phyloP scores from a whole-genome alignment of 2,797 vertebrate species.

The Calcarius lapponicus region DNA sequence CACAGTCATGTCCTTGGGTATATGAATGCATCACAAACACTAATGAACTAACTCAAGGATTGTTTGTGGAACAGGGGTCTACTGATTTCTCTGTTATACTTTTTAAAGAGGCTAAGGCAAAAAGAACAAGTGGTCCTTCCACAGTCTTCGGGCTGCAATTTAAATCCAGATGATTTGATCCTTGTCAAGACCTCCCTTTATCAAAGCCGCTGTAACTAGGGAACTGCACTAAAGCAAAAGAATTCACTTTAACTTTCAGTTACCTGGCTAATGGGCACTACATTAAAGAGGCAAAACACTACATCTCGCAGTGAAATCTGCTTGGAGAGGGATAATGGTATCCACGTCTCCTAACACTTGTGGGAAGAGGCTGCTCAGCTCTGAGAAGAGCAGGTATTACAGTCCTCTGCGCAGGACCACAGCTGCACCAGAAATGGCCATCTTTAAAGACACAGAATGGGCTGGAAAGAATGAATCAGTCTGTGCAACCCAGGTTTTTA shows the following conservation, averaged over 20 bases:
- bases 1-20: not conserved
- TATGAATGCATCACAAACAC: not conserved
- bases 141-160: not conserved
- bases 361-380: not conserved
- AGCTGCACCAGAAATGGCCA: not conserved
- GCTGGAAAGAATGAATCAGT: not conserved
- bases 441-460: not conserved
- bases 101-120: not conserved
- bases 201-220: not conserved
- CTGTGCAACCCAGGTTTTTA: not conserved
- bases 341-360: not conserved
- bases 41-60: not conserved
- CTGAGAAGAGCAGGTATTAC: not conserved
- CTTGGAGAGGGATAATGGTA: not conserved
- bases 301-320: not conserved
- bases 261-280: not conserved
- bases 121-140: not conserved
- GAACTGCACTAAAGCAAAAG: not conserved
- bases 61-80: not conserved
- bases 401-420: not conserved
- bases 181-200: not conserved
- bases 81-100: not conserved
- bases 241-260: not conserved
- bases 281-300: not conserved
- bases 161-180: not conserved